Conservation (phyloP, 30 jellyfish, hydroid and myxozoan species). For the Hydra vulgaris region DNA sequence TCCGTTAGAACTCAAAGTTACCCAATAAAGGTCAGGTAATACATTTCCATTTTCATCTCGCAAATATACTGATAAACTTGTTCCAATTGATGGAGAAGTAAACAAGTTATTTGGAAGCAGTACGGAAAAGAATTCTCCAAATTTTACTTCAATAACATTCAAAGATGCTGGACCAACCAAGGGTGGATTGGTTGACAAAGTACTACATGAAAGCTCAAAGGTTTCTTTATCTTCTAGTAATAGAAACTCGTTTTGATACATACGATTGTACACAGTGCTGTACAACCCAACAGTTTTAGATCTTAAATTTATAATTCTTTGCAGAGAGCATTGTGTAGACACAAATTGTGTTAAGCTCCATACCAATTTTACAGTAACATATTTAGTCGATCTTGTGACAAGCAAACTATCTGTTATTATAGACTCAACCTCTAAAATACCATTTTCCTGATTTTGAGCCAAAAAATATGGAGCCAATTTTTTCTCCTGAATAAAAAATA, state of each 20-base stretch:
- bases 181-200: conserved; percentile 44
- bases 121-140: conserved; percentile 42
- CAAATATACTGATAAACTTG: neutral
- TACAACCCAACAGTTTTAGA: conserved; percentile 31
- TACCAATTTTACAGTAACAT: conserved; percentile 1
- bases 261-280: neutral
- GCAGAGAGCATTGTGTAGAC: conserved; percentile 30
- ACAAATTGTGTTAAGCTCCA: conserved; percentile 41
- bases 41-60: conserved; percentile 12
- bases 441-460: conserved; percentile 4
- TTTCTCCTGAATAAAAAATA: conserved; percentile 32
- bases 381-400: conserved; percentile 23
- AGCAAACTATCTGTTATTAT: conserved; percentile 11
- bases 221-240: conserved; percentile 6
- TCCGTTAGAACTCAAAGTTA: neutral
- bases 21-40: conserved; percentile 9
- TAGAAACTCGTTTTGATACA: conserved; percentile 39
- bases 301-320: conserved; percentile 24
- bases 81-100: conserved; percentile 28
- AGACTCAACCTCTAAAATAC: neutral
- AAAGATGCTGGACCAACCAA: conserved; percentile 13
- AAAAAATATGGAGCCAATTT: neutral
- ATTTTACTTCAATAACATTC: conserved; percentile 7
- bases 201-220: conserved; percentile 24
- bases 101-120: conserved; percentile 33